phyloP scores from a whole-genome alignment of 2,113 vertebrate genomes.

The Galbula dea region DNA sequence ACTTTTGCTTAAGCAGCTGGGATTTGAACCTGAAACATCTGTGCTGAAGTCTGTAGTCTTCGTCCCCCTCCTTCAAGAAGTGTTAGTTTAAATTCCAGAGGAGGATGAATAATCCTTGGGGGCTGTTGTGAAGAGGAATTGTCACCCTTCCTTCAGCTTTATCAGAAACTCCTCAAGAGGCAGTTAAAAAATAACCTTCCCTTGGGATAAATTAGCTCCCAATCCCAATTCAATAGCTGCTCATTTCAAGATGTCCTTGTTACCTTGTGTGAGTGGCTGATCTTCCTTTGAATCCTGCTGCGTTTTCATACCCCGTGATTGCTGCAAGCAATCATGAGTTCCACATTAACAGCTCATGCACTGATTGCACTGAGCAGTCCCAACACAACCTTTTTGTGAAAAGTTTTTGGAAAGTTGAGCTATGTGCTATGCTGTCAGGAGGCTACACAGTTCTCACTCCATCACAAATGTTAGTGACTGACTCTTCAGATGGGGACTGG shows the following conservation, averaged over 20 bases:
- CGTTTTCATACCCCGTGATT: neutral
- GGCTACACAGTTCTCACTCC: neutral
- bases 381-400: neutral
- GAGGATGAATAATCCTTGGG: neutral
- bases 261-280: neutral
- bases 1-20: neutral
- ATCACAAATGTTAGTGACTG: neutral
- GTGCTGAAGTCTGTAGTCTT: neutral
- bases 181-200: neutral
- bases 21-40: neutral
- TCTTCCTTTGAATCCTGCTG: neutral
- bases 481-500: neutral
- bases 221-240: neutral
- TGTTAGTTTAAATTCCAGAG: neutral
- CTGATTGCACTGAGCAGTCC: neutral
- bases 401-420: neutral
- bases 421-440: accelerated
- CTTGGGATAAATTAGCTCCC: conserved; percentile 22
- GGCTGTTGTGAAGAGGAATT: neutral
- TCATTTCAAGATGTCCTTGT: neutral
- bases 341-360: neutral
- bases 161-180: neutral
- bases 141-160: neutral
- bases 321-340: neutral
- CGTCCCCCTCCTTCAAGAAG: neutral